A percentile compares a stretch with the other conserved stretches of the same genome.
These are phyloP conservation scores for Lepisosteus osseus DNA, from an alignment of 2,113 vertebrate species.

Conservation along the genomic window DNA sequence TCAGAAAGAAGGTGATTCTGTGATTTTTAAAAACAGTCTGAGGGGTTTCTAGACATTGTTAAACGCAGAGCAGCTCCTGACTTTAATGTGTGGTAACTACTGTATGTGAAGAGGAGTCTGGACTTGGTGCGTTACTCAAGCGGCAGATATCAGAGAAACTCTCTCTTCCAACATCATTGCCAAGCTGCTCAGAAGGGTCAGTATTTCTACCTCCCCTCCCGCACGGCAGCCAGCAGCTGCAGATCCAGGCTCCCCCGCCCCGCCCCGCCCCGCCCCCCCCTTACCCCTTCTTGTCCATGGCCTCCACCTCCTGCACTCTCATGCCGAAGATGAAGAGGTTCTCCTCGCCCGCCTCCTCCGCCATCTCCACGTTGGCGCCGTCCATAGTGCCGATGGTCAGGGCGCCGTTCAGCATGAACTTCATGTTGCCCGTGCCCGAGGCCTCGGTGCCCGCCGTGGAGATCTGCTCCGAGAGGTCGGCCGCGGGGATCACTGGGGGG, in stretches of 20 bases:
- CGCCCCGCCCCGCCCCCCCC: conserved; percentile 35
- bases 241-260: too few relatives aligned
- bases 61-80: too few relatives aligned
- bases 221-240: neutral
- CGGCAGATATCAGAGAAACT: too few relatives aligned
- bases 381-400: conserved; percentile 90
- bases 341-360: conserved; percentile 77
- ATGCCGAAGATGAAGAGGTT: conserved; percentile 91
- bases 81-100: too few relatives aligned
- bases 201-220: neutral
- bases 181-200: neutral
- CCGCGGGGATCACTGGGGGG: conserved; percentile 75
- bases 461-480: conserved; percentile 87
- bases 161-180: too few relatives aligned
- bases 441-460: conserved; percentile 85
- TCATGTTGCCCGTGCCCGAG: conserved; percentile 88
- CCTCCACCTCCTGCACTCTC: conserved; percentile 76
- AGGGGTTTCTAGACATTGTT: too few relatives aligned
- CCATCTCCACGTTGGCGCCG: conserved; percentile 86
- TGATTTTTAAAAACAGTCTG: too few relatives aligned
- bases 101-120: too few relatives aligned
- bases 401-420: conserved; percentile 88
- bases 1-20: too few relatives aligned
- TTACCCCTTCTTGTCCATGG: conserved; percentile 74
- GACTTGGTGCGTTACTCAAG: too few relatives aligned